Evolutionary conservation across 1,140 invertebrate genomes (phyloP).

Genomic region (Drosophila athabasca): DNA sequence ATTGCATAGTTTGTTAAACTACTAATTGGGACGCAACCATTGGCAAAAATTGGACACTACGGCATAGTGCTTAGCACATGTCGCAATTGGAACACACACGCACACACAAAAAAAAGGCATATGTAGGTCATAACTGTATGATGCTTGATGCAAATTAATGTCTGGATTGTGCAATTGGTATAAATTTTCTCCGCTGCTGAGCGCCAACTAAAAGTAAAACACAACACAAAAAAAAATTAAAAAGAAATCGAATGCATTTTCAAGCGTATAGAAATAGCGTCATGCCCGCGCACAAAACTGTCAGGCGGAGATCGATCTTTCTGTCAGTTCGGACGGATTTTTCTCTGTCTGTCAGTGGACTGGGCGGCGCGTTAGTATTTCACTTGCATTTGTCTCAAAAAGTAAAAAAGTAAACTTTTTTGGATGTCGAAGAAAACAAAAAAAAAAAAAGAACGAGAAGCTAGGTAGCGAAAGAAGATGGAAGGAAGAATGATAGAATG

Average conservation of each 20-base stretch:
- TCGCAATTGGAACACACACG: constrained; percentile 11
- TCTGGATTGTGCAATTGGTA: constrained; percentile 80
- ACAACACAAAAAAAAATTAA: constrained; percentile 7
- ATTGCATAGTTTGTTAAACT: constrained; percentile 68
- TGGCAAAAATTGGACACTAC: constrained; percentile 24
- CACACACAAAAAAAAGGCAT: constrained; percentile 1
- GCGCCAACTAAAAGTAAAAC: constrained; percentile 27
- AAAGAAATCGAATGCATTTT: constrained; percentile 72
- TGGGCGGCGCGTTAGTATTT: constrained; percentile 63
- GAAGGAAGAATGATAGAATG: neutral
- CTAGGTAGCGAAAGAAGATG: constrained; percentile 1
- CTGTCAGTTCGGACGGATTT: constrained; percentile 1
- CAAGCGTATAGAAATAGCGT: constrained; percentile 56
- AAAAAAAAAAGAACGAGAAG: constrained; percentile 7
- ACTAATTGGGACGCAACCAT: constrained; percentile 71
- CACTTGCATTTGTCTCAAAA: constrained; percentile 69
- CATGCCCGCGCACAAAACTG: constrained; percentile 23
- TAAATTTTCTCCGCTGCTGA: constrained; percentile 78
- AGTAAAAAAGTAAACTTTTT: constrained; percentile 57
- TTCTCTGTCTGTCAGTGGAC: constrained; percentile 19
- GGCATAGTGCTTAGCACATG: constrained; percentile 51
- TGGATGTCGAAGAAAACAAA: constrained; percentile 43
- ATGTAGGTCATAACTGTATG: constrained; percentile 7
- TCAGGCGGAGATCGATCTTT: constrained; percentile 16
- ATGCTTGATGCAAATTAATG: constrained; percentile 14